These are phyloP conservation scores for Tenebrio molitor DNA, from an alignment of 1,140 invertebrate species.

Conservation along the genomic window DNA sequence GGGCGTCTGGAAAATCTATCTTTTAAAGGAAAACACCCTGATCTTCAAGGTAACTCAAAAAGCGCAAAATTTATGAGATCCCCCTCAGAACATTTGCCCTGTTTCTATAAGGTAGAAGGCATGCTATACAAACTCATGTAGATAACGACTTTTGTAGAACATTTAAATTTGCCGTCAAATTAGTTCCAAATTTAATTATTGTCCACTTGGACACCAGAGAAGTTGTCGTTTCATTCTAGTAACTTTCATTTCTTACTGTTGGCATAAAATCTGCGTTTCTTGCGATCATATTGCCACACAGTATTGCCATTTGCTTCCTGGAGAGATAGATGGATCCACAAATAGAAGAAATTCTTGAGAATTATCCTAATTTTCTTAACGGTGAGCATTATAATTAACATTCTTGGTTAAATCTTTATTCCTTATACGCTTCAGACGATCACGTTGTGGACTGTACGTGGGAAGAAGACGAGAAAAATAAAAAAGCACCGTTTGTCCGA, in stretches of 20 bases:
- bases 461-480: slow-evolving; percentile 2
- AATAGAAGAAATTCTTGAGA: slow-evolving; percentile 8
- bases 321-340: slow-evolving; percentile 2
- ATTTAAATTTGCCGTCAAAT: not conserved
- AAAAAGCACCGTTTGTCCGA: slow-evolving; percentile 24
- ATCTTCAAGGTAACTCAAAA: too few relatives aligned
- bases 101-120: too few relatives aligned
- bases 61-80: too few relatives aligned
- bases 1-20: too few relatives aligned
- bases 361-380: slow-evolving; percentile 29
- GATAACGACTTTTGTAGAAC: not conserved
- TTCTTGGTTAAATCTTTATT: slow-evolving; percentile 36
- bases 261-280: not conserved
- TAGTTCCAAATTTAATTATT: not conserved
- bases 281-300: too few relatives aligned
- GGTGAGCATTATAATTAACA: slow-evolving; percentile 36
- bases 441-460: slow-evolving; percentile 15
- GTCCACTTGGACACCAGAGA: not conserved
- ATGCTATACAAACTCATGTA: too few relatives aligned
- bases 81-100: too few relatives aligned
- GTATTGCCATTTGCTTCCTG: not conserved
- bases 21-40: too few relatives aligned
- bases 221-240: not conserved
- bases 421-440: slow-evolving; percentile 31
- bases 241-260: not conserved